phyloP scores from a whole-genome alignment of 2,888 invertebrate genomes.

The Acrocyrtus sp. region DNA sequence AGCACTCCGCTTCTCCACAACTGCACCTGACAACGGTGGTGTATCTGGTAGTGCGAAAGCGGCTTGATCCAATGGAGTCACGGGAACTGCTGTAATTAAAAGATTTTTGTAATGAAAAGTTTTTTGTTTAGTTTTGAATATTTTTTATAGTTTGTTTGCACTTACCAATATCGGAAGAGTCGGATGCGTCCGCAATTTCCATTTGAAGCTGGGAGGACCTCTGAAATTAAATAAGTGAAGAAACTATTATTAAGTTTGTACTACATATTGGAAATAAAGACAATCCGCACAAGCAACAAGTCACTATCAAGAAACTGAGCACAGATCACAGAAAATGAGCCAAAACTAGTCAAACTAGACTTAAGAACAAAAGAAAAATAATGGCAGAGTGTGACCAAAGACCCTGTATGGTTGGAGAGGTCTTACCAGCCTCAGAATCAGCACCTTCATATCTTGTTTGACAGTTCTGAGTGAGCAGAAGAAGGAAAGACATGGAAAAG shows the following conservation, averaged over 20 bases:
- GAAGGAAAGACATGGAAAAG: conserved; percentile 54
- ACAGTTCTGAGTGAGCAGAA: conserved; percentile 49
- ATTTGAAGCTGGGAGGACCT: conserved; percentile 61
- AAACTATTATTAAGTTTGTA: too few relatives aligned
- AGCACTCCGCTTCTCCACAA: conserved; percentile 56
- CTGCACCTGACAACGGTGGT: conserved; percentile 52
- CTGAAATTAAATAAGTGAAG: too few relatives aligned
- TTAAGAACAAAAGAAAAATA: background rate
- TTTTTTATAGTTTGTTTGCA: too few relatives aligned
- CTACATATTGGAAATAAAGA: too few relatives aligned
- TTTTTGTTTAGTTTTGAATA: too few relatives aligned
- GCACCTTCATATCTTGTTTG: conserved; percentile 50
- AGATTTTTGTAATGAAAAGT: too few relatives aligned
- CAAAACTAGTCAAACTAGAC: background rate
- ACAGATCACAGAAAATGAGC: too few relatives aligned
- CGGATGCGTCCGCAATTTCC: conserved; percentile 58
- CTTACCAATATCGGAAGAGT: conserved; percentile 58
- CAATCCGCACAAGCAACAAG: too few relatives aligned
- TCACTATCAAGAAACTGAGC: too few relatives aligned
- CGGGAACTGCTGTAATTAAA: conserved; percentile 52
- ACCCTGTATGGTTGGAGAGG: conserved; percentile 43
- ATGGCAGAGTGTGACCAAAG: conserved; percentile 3
- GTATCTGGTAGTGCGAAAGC: conserved; percentile 59
- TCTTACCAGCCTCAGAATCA: conserved; percentile 50
- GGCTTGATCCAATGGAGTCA: conserved; percentile 54